Evolutionary conservation across 2,113 vertebrate species (phyloP), one percentile per base, ranked within the genome.

Genomic region (Semicossyphus pulcher): DNA sequence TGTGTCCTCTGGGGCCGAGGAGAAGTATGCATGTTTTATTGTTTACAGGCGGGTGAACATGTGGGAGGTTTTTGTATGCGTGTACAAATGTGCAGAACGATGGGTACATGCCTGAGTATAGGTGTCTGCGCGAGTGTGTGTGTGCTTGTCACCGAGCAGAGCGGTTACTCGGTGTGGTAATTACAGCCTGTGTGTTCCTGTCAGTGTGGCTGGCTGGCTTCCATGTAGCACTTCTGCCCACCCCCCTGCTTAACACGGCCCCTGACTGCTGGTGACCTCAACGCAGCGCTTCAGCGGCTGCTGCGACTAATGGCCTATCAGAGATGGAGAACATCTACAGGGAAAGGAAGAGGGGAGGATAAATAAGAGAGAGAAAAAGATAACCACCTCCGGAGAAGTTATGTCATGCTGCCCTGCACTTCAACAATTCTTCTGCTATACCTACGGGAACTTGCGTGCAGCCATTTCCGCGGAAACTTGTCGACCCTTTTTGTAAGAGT

Each of bases 141-240:
- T n/a, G 68, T 76, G 70, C 41, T 4, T 72, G 59, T 72, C 71
- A 44, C 28, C 0, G 41, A 65, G 48, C 60, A 71, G 15, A 67
- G 29, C 25, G 45, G 54, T 67, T 86, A 74, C 60, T 71, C 71
- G 20, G 57, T 31, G 61, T 18, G 67, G 54, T 89, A 91, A 89
- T 91, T 91, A 84, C 80, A 85, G 44, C 57, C 58, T 84, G 70
- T 67, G 78, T 83, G 78, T 84, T 76, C 75, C 66, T 59, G 78
- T 88, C 86, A 79, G 54, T 36, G 78, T 6, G 53, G 37, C 60
- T 58, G 78, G 74, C 3, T 72, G 72, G 49, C 69, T 63, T 76
- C 80, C 67, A 69, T 59, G 52, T 48, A 48, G 71, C 66, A 47
- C 79, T 67, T 49, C 65, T 76, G 25, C 77, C 71, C 70, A 37